Percentiles rank a stretch among this genome's conserved stretches.
phyloP scores from a whole-genome alignment of 1,140 invertebrate genomes.

The Subanguina moxae region DNA sequence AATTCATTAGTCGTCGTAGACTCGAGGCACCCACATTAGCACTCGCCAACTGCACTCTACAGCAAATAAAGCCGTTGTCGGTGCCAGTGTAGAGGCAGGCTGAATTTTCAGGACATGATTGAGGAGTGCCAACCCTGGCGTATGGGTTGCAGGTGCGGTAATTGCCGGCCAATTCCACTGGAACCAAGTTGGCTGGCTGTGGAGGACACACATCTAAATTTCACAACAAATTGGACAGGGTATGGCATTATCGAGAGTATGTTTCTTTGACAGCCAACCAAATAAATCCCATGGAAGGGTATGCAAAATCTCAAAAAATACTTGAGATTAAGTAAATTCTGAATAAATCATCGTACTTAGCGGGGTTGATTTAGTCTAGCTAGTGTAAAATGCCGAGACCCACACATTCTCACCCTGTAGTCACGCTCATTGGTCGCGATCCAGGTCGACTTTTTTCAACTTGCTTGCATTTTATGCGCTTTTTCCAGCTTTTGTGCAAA shows the following conservation, averaged over 20 bases:
- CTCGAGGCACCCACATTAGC: too few species aligned
- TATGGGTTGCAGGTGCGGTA: slow-evolving; percentile 58
- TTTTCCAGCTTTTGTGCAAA: too few species aligned
- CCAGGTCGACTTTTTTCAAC: too few species aligned
- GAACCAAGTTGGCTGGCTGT: slow-evolving; percentile 56
- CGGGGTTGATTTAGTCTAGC: too few species aligned
- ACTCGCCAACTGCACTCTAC: slow-evolving; percentile 42
- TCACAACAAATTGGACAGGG: background rate
- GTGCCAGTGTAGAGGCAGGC: slow-evolving; percentile 57
- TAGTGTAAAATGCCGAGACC: too few species aligned
- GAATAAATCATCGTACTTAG: too few species aligned
- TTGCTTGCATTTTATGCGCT: too few species aligned
- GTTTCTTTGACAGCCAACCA: background rate
- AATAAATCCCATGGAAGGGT: background rate
- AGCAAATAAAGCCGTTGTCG: slow-evolving; percentile 59
- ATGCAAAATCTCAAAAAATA: background rate
- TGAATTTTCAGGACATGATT: slow-evolving; percentile 57
- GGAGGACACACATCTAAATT: slow-evolving; percentile 55
- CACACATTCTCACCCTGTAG: too few species aligned
- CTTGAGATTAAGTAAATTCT: background rate
- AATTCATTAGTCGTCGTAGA: too few species aligned
- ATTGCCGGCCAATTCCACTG: slow-evolving; percentile 57
- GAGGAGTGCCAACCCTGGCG: slow-evolving; percentile 45
- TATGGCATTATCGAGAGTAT: slow-evolving; percentile 2
- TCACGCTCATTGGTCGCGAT: too few species aligned